A percentile compares a stretch with the other conserved stretches of the same genome.
Evolutionary conservation across 2,888 invertebrate species (phyloP).

Genomic region (Mythimna ferrago): DNA sequence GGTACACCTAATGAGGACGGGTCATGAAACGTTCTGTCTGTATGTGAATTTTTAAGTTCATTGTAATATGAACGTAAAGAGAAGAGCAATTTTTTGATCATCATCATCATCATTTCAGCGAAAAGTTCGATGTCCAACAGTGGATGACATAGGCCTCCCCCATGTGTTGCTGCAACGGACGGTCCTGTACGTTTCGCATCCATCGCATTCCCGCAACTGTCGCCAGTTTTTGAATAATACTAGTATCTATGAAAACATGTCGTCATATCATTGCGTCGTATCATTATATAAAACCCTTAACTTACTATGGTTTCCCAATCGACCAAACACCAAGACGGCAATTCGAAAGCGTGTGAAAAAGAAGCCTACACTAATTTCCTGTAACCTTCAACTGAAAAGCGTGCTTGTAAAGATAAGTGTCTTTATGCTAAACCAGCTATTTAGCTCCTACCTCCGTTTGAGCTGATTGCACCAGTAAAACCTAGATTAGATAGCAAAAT

Average conservation of each 20-base stretch:
- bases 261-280: not conserved
- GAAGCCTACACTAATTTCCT: constrained; percentile 7
- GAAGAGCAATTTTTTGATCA: no score
- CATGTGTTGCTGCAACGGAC: no score
- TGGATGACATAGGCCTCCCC: no score
- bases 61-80: no score
- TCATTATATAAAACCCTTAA: not conserved
- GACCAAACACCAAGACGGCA: not conserved
- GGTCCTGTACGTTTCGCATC: no score
- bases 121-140: no score
- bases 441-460: constrained; percentile 22
- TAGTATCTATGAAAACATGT: not conserved
- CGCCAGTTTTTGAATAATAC: no score
- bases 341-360: not conserved
- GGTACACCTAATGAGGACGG: no score
- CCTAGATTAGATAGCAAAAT: constrained; percentile 24
- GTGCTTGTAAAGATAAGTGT: constrained; percentile 21
- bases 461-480: constrained; percentile 22
- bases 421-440: constrained; percentile 19
- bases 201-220: no score
- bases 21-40: no score
- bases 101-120: no score
- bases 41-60: no score
- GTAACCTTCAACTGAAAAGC: constrained; percentile 18
- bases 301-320: not conserved